phyloP scores from a whole-genome alignment of 2,113 vertebrate species.

The Varanus komodoensis region DNA sequence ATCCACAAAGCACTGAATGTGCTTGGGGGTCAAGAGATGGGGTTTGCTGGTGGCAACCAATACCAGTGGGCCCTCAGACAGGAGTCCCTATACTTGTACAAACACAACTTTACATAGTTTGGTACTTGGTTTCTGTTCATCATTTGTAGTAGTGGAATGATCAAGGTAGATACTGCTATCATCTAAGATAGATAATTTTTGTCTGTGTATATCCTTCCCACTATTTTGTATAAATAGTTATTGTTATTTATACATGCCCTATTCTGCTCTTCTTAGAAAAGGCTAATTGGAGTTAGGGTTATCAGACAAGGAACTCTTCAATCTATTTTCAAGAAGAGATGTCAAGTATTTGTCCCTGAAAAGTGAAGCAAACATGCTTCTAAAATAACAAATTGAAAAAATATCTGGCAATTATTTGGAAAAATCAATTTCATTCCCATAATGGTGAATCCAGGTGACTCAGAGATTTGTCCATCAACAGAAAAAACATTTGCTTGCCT shows the following conservation, averaged over 20 bases:
- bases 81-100: no score
- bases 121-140: no score
- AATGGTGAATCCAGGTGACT: neutral
- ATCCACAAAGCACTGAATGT: no score
- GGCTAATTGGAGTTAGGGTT: neutral
- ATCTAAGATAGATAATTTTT: neutral
- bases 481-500: neutral
- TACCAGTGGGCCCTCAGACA: no score
- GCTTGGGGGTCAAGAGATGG: no score
- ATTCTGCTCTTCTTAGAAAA: conserved; percentile 1
- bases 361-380: conserved; percentile 3
- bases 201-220: neutral
- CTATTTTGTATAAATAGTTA: neutral
- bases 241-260: conserved; percentile 1
- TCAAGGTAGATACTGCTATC: no score
- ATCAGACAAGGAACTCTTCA: neutral
- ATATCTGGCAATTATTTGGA: conserved; percentile 21
- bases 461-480: conserved; percentile 7
- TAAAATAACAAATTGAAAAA: neutral
- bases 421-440: conserved; percentile 7
- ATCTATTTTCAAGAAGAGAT: conserved; percentile 6
- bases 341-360: neutral
- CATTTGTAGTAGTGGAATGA: no score
- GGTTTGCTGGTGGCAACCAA: no score
- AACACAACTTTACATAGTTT: no score